Evolutionary conservation across 2,888 invertebrate genomes (phyloP), one percentile per base, ranked within the genome.

Genomic region (Archips crataeganus): DNA sequence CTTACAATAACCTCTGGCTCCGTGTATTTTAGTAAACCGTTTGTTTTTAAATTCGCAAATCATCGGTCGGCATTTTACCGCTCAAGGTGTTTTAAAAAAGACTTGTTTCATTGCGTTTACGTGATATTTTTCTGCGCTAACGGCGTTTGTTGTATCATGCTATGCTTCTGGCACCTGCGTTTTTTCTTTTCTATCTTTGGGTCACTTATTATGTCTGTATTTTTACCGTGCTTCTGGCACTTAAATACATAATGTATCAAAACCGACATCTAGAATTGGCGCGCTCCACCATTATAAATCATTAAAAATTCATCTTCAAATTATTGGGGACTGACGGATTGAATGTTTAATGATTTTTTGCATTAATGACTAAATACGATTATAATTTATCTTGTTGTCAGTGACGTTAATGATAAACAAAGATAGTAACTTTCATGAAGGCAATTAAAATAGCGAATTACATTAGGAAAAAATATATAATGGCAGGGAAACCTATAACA

Each of bases 11-110:
- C 5, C 15, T 66, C 54, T n/a, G 82, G 83, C 83, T 86, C 75
- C 80, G 82, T 85, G 81, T 87, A 88, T 88, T 89, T 88, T 85
- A 76, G 82, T 80, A 81, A 82, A 81, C 81, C 78, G 77, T 82
- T 79, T 72, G 76, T 80, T 80, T 84, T 85, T 80, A 80, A 81
- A 84, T 80, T 79, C 78, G 80, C 81, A 81, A 79, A 74, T 77
- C 51, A 45, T 39, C 36, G 47, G 47, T 64, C 45, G 74, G 74
- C 79, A 78, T 79, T 82, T 80, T 77, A 79, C 79, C 69, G 76
- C 59, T 75, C 74, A 75, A 75, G 76, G 75, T 54, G 70, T 71
- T 73, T 70, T 67, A 64, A 63, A 70, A 67, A 70, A 67, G 42
- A 59, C 39, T 63, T 36, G 70, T 45, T 72, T 54, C 57, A 42